phyloP scores from a whole-genome alignment of 2,797 vertebrate genomes.

The Zalophus californianus region DNA sequence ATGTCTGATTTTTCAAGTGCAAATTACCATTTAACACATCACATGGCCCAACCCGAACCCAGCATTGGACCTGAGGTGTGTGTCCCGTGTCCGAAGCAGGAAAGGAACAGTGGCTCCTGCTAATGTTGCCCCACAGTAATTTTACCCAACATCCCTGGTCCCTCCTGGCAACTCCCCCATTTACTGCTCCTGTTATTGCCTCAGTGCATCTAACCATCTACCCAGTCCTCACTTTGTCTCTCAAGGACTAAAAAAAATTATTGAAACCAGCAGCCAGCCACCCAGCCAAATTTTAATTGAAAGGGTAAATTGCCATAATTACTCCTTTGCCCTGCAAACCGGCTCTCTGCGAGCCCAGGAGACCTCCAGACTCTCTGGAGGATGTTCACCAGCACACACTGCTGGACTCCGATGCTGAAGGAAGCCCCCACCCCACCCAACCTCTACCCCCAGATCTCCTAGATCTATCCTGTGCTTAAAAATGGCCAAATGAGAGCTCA shows the following conservation, averaged over 20 bases:
- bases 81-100: background rate
- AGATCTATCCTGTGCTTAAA: background rate
- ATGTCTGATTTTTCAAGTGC: background rate
- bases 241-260: constrained; percentile 16
- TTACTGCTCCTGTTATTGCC: background rate
- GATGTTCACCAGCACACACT: background rate
- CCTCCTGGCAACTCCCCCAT: background rate
- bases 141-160: background rate
- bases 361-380: background rate
- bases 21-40: background rate
- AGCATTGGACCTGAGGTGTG: too few relatives aligned
- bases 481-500: background rate
- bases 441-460: background rate
- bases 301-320: constrained; percentile 29
- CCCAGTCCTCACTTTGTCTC: constrained; percentile 24
- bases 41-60: background rate
- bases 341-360: background rate
- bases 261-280: constrained; percentile 40
- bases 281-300: constrained; percentile 49
- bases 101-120: background rate
- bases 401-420: background rate
- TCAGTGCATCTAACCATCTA: background rate
- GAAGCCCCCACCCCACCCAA: background rate
- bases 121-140: background rate
- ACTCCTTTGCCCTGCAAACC: constrained; percentile 5